These are phyloP conservation scores for Podarcis cretensis DNA, from an alignment of 2,113 vertebrate species.

Conservation along the genomic window DNA sequence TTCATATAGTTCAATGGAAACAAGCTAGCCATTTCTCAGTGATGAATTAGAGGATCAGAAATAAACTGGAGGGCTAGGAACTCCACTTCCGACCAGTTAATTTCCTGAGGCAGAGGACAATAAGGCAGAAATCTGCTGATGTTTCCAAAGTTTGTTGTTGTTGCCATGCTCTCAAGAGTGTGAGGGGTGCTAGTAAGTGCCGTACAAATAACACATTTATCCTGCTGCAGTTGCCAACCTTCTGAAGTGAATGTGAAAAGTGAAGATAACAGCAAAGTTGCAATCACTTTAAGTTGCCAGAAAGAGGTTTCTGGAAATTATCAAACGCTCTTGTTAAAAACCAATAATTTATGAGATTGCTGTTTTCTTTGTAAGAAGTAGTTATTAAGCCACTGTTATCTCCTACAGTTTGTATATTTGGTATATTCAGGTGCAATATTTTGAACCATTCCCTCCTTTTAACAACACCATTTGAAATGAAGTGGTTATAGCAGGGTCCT, in stretches of 20 bases:
- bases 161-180: not conserved
- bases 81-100: too few species aligned
- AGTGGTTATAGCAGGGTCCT: slow-evolving; percentile 28
- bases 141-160: not conserved
- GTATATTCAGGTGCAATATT: not conserved
- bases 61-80: too few species aligned
- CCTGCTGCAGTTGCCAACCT: not conserved
- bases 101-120: not conserved
- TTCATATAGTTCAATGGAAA: too few species aligned
- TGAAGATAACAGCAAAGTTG: not conserved
- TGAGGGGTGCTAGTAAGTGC: not conserved
- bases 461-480: slow-evolving; percentile 20
- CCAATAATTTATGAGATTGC: not conserved
- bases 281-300: not conserved
- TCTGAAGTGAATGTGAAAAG: not conserved
- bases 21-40: too few species aligned
- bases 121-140: not conserved
- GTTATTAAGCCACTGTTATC: not conserved
- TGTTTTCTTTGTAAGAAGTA: slow-evolving; percentile 9
- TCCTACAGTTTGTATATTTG: slow-evolving; percentile 33
- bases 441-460: slow-evolving; percentile 27
- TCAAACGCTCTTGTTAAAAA: not conserved
- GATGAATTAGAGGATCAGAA: too few species aligned
- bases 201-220: not conserved
- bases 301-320: slow-evolving; percentile 26